Evolutionary conservation across 2,888 invertebrate species (phyloP).

Genomic region (Hypolimnas misippus): DNA sequence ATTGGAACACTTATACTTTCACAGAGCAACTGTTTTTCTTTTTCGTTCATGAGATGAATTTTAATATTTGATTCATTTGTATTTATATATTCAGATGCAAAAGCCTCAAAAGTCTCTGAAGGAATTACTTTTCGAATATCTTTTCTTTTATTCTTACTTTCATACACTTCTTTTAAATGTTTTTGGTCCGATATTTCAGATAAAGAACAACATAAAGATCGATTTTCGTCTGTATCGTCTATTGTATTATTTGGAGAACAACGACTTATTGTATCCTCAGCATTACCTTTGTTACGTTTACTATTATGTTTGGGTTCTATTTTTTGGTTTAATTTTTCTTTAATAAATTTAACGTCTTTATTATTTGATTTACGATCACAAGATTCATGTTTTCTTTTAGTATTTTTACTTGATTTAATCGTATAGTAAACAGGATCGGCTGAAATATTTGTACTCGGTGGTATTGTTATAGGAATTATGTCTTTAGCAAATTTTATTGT

Average conservation of each 20-base stretch:
- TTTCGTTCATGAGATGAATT: slow-evolving; percentile 73
- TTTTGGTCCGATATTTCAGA: slow-evolving; percentile 68
- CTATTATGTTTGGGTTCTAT: slow-evolving; percentile 54
- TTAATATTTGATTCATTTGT: slow-evolving; percentile 63
- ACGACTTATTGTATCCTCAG: slow-evolving; percentile 56
- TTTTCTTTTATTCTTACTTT: slow-evolving; percentile 46
- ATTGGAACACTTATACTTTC: slow-evolving; percentile 67
- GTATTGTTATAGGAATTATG: slow-evolving; percentile 66
- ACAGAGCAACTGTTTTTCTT: slow-evolving; percentile 62
- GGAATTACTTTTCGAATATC: slow-evolving; percentile 52
- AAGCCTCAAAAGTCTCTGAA: slow-evolving; percentile 70
- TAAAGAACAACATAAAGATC: slow-evolving; percentile 63
- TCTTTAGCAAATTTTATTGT: slow-evolving; percentile 70
- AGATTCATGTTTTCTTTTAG: slow-evolving; percentile 50
- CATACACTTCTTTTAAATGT: slow-evolving; percentile 48
- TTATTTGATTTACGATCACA: slow-evolving; percentile 27
- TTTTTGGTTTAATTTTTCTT: slow-evolving; percentile 52
- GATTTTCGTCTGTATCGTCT: slow-evolving; percentile 68
- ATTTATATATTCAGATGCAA: slow-evolving; percentile 62
- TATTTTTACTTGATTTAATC: slow-evolving; percentile 60
- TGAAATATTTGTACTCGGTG: slow-evolving; percentile 52
- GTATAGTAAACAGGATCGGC: slow-evolving; percentile 61
- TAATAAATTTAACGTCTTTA: slow-evolving; percentile 47
- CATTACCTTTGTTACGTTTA: slow-evolving; percentile 49
- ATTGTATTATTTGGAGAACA: slow-evolving; percentile 64